phyloP scores from a whole-genome alignment of 1,140 invertebrate species.

The Ceratina japonica region DNA sequence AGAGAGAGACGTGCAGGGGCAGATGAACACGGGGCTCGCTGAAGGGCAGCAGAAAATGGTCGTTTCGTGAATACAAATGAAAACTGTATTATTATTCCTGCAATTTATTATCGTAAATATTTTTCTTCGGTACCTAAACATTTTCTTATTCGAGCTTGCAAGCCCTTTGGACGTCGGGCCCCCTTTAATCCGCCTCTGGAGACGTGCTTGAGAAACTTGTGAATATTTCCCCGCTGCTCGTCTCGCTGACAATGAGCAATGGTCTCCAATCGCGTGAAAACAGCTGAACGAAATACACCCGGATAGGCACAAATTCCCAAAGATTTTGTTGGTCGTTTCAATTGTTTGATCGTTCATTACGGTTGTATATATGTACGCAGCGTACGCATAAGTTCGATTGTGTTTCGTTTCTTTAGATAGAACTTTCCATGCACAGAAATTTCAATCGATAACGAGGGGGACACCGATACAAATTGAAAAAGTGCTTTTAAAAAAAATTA shows the following conservation, averaged over 20 bases:
- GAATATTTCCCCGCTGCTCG: background rate
- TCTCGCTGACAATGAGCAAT: too few relatives aligned
- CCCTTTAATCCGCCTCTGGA: too few relatives aligned
- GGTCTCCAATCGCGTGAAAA: background rate
- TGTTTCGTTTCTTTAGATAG: background rate
- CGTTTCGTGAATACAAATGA: too few relatives aligned
- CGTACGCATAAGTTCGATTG: background rate
- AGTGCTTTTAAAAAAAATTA: background rate
- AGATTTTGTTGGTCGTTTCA: background rate
- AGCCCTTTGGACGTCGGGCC: too few relatives aligned
- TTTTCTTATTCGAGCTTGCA: too few relatives aligned
- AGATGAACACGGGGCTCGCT: background rate
- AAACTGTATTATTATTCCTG: too few relatives aligned
- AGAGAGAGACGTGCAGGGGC: background rate
- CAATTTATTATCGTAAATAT: too few relatives aligned
- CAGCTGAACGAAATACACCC: background rate
- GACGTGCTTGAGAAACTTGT: background rate
- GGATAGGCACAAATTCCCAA: background rate
- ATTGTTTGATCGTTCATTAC: background rate
- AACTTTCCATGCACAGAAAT: background rate
- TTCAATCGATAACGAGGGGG: constrained; percentile 3
- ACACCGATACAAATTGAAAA: constrained; percentile 2
- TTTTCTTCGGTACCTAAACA: too few relatives aligned
- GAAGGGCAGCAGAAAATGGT: too few relatives aligned
- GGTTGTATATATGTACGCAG: background rate